Evolutionary conservation across 2,888 invertebrate species (phyloP), one percentile per base, ranked within the genome.

Genomic region (Phanerotoma sp.): DNA sequence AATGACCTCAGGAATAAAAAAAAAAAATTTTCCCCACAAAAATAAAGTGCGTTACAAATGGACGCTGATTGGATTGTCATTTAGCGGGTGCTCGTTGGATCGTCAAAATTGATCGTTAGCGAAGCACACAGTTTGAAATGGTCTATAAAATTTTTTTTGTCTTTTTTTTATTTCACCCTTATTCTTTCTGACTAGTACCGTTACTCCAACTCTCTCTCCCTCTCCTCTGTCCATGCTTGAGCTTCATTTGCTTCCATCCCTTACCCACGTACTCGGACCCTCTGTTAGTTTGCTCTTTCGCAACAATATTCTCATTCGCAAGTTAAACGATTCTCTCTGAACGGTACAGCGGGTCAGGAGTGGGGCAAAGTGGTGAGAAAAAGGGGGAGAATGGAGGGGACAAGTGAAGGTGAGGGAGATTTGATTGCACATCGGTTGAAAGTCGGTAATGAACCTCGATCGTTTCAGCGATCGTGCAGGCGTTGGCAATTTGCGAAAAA

Each of bases 371-470:
- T 16, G 13, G 4, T n/a, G 45, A 32, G 10, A 2, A 20, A n/a
- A 40, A 37, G 28, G 32, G 28, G 28, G 18, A 38, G 40, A 18
- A 20, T n/a, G n/a, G n/a, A n/a, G n/a, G n/a, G n/a, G n/a, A n/a
- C n/a, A 22, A 37, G 18, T 4, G 35, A 37, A 40, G 11, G 28
- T 11, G 25, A 33, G 37, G 13, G 16, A 13, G 48, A 48, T 20
- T 54, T 54, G 54, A 54, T 54, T 54, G 54, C 44, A 54, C 30
- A 21, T 38, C 20, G 37, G 38, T 20, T 44, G 45, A 45, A 54
- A 49, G 37, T 50, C 45, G 20, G 44, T 49, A 54, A 54, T 48
- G 54, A 54, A 50, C 54, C 54, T 37, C 45, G 44, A 49, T 49
- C 48, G 35, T 41, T 16, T 16, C 25, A 48, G 35, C 35, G 41